Percentiles rank a stretch among this genome's conserved stretches.
Conservation (phyloP, 2,797 vertebrate species). For the Paramormyrops hopkinsi region DNA sequence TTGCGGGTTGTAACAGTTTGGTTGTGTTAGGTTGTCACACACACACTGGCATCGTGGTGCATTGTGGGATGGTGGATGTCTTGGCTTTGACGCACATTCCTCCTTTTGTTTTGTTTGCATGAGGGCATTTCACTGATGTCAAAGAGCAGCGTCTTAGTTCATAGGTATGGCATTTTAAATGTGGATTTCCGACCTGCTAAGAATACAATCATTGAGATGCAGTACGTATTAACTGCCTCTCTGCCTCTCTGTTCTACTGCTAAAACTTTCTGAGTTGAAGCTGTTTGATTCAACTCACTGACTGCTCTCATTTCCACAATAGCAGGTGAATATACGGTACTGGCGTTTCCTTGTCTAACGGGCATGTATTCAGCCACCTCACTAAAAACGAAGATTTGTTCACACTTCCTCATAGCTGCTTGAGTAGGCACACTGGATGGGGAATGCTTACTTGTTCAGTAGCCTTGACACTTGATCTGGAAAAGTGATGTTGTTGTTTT, state of each 20-base stretch:
- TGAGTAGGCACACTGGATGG: slow-evolving; percentile 70
- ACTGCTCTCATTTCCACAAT: neutral
- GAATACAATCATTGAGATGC: slow-evolving; percentile 15
- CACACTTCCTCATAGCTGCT: slow-evolving; percentile 61
- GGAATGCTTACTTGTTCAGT: slow-evolving; percentile 64
- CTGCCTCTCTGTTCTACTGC: slow-evolving; percentile 30
- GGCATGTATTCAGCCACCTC: slow-evolving; percentile 63
- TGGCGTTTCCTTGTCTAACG: slow-evolving; percentile 37
- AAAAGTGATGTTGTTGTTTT: slow-evolving; percentile 43
- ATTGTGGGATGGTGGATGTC: slow-evolving; percentile 72
- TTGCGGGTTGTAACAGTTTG: slow-evolving; percentile 47
- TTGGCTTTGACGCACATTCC: slow-evolving; percentile 58
- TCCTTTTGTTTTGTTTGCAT: slow-evolving; percentile 61
- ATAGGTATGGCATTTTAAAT: slow-evolving; percentile 16
- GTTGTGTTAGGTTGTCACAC: slow-evolving; percentile 49
- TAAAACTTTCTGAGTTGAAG: neutral
- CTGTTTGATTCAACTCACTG: neutral
- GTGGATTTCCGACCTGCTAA: slow-evolving; percentile 4
- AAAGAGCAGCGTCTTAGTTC: slow-evolving; percentile 22
- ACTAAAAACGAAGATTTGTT: slow-evolving; percentile 59
- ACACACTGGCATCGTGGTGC: slow-evolving; percentile 72
- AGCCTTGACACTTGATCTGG: slow-evolving; percentile 60
- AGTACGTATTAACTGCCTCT: slow-evolving; percentile 22
- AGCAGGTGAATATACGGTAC: neutral
- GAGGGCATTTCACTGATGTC: slow-evolving; percentile 46